These are phyloP conservation scores for Monomorium pharaonis DNA, from an alignment of 1,140 invertebrate genomes.

Conservation along the genomic window DNA sequence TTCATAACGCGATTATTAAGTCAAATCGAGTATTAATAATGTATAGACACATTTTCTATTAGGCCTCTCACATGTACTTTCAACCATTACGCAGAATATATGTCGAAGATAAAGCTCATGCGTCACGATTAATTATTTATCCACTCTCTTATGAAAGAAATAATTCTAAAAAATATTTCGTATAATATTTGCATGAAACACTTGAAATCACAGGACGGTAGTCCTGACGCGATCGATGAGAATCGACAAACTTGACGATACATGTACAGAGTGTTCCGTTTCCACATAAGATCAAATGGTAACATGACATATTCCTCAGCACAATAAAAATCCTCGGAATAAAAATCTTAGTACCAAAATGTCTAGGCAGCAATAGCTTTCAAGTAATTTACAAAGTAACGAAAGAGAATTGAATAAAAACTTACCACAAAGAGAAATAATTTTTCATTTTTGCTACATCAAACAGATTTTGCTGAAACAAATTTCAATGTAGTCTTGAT, in stretches of 20 bases:
- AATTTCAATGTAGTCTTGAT: not conserved
- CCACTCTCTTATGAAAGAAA: not conserved
- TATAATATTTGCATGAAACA: not conserved
- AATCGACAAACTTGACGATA: not conserved
- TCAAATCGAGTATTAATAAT: constrained; percentile 31
- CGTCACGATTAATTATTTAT: constrained; percentile 8
- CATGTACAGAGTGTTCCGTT: not conserved
- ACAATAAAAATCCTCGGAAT: not conserved
- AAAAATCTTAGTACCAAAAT: not conserved
- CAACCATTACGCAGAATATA: not conserved
- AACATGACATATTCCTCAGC: too few species aligned
- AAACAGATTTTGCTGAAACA: not conserved
- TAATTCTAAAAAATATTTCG: not conserved
- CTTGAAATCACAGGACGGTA: not conserved
- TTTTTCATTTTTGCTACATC: not conserved
- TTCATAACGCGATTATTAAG: constrained; percentile 21
- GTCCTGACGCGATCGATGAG: not conserved
- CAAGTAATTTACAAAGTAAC: not conserved
- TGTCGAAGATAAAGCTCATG: not conserved
- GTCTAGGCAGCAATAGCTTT: too few species aligned
- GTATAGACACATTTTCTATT: constrained; percentile 24
- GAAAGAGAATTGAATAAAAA: not conserved
- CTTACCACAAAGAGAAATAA: not conserved
- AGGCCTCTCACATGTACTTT: not conserved
- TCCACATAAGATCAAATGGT: not conserved